Conservation (phyloP, 2,113 vertebrate species). For the Varanus komodoensis region DNA sequence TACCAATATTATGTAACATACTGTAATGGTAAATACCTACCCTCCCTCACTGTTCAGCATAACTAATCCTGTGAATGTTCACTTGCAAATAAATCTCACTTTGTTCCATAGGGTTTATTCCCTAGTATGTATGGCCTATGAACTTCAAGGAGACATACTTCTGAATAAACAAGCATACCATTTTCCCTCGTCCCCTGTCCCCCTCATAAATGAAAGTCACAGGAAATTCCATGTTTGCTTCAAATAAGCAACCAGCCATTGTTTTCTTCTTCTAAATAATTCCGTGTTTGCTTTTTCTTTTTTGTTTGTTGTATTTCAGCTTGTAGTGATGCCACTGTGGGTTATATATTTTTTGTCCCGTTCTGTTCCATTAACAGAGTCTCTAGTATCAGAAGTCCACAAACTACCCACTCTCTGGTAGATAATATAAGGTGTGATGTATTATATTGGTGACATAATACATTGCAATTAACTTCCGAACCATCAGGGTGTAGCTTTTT, state of each 20-base stretch:
- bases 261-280: neutral
- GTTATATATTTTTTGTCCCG: neutral
- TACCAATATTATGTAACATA: neutral
- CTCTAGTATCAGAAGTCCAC: neutral
- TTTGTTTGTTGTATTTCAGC: neutral
- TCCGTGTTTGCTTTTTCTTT: neutral
- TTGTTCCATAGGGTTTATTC: neutral
- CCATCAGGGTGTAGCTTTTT: neutral
- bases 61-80: neutral
- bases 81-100: neutral
- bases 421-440: neutral
- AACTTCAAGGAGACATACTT: neutral
- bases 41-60: neutral
- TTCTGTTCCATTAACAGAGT: neutral
- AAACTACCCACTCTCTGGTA: neutral
- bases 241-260: neutral
- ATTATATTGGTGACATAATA: neutral
- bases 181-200: neutral
- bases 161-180: neutral
- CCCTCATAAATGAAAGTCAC: neutral
- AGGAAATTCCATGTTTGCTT: neutral
- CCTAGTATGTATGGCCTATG: neutral
- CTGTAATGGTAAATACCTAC: neutral
- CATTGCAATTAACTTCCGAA: neutral
- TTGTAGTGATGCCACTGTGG: neutral